Evolutionary conservation across 2,113 vertebrate genomes (phyloP).

Genomic region (Lepus timidus): DNA sequence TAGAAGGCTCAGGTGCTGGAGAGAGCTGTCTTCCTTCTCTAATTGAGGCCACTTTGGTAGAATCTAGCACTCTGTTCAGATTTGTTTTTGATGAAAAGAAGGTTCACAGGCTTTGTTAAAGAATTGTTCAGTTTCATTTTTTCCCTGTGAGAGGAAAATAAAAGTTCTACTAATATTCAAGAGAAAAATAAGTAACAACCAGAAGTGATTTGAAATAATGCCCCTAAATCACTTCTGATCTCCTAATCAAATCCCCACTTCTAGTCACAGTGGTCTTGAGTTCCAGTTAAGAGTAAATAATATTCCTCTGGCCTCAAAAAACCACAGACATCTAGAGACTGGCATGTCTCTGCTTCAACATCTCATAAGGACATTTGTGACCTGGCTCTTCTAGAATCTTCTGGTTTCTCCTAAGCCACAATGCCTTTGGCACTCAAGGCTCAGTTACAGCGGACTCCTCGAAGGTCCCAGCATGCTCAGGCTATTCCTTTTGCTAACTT

Average conservation of each 20-base stretch:
- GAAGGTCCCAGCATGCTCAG: not conserved
- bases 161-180: not conserved
- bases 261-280: not conserved
- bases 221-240: not conserved
- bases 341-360: not conserved
- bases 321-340: not conserved
- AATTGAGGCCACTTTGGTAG: conserved; percentile 58
- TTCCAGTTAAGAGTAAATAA: conserved; percentile 24
- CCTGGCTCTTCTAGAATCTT: not conserved
- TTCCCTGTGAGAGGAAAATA: not conserved
- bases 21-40: conserved; percentile 43
- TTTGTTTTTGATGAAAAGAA: conserved; percentile 61
- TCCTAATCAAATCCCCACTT: not conserved
- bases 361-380: not conserved
- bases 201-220: conserved; percentile 59
- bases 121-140: conserved; percentile 56
- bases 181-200: conserved; percentile 6
- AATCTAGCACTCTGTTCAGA: conserved; percentile 56
- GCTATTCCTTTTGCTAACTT: not conserved
- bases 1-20: conserved; percentile 30
- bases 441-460: not conserved
- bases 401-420: not conserved
- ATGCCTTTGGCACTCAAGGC: not conserved
- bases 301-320: conserved; percentile 7
- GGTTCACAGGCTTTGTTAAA: conserved; percentile 58